Percentiles rank a stretch among this genome's conserved stretches.
Conservation (phyloP, 2,113 vertebrate genomes). For the Cervus canadensis region DNA sequence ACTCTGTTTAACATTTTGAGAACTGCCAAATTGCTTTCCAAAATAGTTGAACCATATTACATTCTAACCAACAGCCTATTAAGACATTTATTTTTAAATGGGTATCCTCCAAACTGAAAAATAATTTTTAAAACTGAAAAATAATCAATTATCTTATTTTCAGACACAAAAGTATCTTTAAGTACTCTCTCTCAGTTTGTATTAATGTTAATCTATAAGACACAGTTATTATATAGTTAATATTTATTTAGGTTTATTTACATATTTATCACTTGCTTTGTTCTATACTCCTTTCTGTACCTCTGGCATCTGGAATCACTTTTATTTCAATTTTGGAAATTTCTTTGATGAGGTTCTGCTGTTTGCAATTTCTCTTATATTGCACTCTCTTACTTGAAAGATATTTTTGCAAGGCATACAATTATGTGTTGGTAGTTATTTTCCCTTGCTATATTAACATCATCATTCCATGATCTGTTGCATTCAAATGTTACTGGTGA, state of each 20-base stretch:
- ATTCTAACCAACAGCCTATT: neutral
- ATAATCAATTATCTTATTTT: neutral
- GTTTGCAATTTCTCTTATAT: neutral
- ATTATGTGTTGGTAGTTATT: neutral
- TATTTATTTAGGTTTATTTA: constrained; percentile 9
- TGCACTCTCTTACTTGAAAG: neutral
- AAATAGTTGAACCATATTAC: neutral
- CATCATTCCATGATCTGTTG: neutral
- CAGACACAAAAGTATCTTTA: neutral
- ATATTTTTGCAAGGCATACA: neutral
- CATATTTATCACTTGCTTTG: neutral
- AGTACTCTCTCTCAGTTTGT: neutral
- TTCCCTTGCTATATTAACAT: neutral
- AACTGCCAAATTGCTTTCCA: neutral
- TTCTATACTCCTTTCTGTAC: neutral
- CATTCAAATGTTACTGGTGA: neutral
- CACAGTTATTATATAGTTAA: neutral
- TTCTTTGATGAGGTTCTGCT: neutral
- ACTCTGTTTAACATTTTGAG: neutral
- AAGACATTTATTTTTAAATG: neutral
- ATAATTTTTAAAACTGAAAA: neutral
- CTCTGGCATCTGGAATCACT: neutral
- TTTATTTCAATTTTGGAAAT: neutral
- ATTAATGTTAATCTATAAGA: neutral
- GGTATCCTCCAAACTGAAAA: neutral